Evolutionary conservation across 2,797 vertebrate genomes (phyloP), one percentile per base, ranked within the genome.

Genomic region (Catharus ustulatus): DNA sequence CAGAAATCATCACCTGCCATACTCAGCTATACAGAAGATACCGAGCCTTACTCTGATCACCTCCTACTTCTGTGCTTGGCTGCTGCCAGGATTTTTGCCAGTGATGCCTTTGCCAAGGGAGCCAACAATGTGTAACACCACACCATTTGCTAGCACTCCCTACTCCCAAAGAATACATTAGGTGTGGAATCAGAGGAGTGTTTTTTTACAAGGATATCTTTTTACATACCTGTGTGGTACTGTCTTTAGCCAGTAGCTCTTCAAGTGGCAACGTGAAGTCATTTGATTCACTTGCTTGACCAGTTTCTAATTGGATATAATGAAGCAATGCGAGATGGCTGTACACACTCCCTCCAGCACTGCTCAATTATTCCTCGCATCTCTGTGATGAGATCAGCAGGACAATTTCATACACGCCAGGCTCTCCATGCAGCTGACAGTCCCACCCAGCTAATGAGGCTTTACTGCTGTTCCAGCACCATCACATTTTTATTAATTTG

Each of bases 261-360:
- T 64, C 54, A 84, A 57, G 34, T 46, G 6, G 45, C 64, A 79
- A 10, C 0, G 0, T n/a, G 21, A 73, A 89, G 62, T 76, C 5
- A 54, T 89, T 93, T 78, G 54, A 54, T 85, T 86, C 79, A 43
- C 64, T 80, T 89, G 61, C 64, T 91, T 80, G 57, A 9, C 48
- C 34, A n/a, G 38, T 87, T 92, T 85, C 45, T 85, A 84, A 77
- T 87, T 87, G 26, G 61, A n/a, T 89, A 80, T 91, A 89, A 87
- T 46, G 68, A 93, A 87, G 54, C 27, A 54, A 43, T 15, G 34
- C 0, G 0, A 83, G 90, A 83, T 82, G 0, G 2, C 42, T 80
- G 40, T 32, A 26, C 43, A 30, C 11, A 32, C 17, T 9, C 32
- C 27, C 24, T 87, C 54, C 81, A 77, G 68, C 19, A 43, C 32